These are phyloP conservation scores for Drosophila pseudoananassae DNA, from an alignment of 1,140 invertebrate species.

Conservation along the genomic window DNA sequence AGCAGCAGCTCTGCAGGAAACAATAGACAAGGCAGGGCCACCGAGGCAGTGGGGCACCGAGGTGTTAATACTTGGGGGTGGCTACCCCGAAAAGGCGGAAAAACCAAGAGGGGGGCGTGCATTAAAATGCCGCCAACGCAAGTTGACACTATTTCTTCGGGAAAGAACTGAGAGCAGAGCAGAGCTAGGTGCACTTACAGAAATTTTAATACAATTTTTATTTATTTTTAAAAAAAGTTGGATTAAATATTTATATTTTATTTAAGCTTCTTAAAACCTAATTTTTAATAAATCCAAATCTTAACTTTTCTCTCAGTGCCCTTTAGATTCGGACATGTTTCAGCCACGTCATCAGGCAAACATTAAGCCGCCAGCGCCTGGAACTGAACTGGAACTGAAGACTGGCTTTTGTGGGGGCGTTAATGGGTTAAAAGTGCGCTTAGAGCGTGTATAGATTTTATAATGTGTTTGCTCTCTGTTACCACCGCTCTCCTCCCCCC, in stretches of 20 bases:
- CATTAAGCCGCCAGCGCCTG: slow-evolving; percentile 52
- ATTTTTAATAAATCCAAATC: not conserved
- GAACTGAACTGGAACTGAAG: slow-evolving; percentile 20
- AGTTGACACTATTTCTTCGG: slow-evolving; percentile 78
- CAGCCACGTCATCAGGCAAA: slow-evolving; percentile 69
- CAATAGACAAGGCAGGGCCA: slow-evolving; percentile 63
- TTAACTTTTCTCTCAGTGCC: slow-evolving; percentile 2
- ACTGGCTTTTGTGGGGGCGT: slow-evolving; percentile 57
- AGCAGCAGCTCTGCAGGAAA: slow-evolving; percentile 57
- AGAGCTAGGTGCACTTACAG: not conserved
- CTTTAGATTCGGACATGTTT: slow-evolving; percentile 42
- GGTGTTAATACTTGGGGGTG: slow-evolving; percentile 57
- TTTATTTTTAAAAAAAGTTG: not conserved
- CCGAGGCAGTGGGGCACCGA: slow-evolving; percentile 25
- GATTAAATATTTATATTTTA: not conserved
- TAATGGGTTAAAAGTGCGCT: slow-evolving; percentile 81
- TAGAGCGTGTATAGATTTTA: slow-evolving; percentile 77
- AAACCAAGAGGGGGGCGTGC: slow-evolving; percentile 19
- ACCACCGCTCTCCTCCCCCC: not conserved
- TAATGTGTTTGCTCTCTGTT: slow-evolving; percentile 69
- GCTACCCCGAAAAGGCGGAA: slow-evolving; percentile 10
- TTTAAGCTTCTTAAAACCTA: not conserved
- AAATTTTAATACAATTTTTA: not conserved
- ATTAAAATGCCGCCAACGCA: slow-evolving; percentile 76
- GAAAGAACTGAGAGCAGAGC: slow-evolving; percentile 23